Conservation (phyloP, 2,113 vertebrate genomes). For the Leucopsar rothschildi region DNA sequence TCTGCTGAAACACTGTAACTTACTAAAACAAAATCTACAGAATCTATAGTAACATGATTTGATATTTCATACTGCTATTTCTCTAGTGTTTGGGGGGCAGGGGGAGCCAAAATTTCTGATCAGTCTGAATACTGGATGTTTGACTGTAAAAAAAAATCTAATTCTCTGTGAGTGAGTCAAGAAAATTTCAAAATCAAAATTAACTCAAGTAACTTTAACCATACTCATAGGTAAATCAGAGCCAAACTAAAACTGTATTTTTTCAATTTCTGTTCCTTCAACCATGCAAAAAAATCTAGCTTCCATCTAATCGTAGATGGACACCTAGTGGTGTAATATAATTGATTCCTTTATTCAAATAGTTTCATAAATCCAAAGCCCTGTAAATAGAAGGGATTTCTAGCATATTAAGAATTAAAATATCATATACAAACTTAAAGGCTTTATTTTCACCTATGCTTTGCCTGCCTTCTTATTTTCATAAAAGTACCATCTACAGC, state of each 20-base stretch:
- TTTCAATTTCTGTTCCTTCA: not conserved
- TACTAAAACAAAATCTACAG: not conserved
- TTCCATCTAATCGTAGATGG: not conserved
- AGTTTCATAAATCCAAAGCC: not conserved
- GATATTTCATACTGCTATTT: not conserved
- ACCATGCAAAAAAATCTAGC: not conserved
- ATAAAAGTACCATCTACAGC: not conserved
- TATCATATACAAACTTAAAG: not conserved
- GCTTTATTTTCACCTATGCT: not conserved
- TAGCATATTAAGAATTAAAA: not conserved
- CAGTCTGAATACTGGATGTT: not conserved
- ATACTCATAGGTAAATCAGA: not conserved
- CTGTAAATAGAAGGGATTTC: not conserved
- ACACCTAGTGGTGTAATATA: conserved; percentile 14
- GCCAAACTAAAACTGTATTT: not conserved
- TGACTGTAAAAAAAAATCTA: not conserved
- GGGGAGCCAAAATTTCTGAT: not conserved
- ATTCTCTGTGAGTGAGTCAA: not conserved
- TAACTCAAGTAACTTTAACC: not conserved
- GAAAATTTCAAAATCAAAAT: not conserved
- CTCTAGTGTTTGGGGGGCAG: not conserved
- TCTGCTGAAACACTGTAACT: not conserved
- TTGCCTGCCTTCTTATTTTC: not conserved
- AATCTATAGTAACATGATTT: not conserved
- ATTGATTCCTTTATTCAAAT: not conserved